Evolutionary conservation across 2,113 vertebrate genomes (phyloP), one percentile per base, ranked within the genome.

Genomic region (Trichechus manatus): DNA sequence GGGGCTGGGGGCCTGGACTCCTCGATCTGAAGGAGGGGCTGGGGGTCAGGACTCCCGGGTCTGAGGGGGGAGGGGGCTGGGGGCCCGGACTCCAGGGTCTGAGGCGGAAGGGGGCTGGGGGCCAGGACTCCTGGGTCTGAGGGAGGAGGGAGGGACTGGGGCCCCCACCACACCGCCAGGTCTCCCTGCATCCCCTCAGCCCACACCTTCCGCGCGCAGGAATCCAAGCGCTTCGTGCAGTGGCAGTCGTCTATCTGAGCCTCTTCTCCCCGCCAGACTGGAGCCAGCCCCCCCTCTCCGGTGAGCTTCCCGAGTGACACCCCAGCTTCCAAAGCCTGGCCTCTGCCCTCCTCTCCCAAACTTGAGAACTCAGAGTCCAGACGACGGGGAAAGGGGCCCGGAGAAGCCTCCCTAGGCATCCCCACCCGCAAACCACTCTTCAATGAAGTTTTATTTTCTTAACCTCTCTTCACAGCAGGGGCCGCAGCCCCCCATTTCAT

Each of bases 181-280:
- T 36, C 68, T 59, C 80, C 44, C 74, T n/a, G 33, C 86, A 39
- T 15, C 50, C 23, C 68, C 29, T 33, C 9, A 29, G 68, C 56
- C 14, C 17, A 2, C 33, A 14, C 70, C 74, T 47, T n/a, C 31
- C 98, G 96, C 96, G 85, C 39, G 93, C 98, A 99, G 99, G 99
- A 99, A 99, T 99, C 99, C 98, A 99, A 99, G 99, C 99, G 99
- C 98, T 99, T 99, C 97, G 99, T 99, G 98, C 99, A 99, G 99
- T 99, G 99, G 99, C 99, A 99, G 99, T 99, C 99, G 96, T 99
- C 99, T 98, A 99, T 99, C 99, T 99, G 99, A 99, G 98, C 99
- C 98, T 97, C 87, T 95, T 50, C 64, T 94, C 96, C 82, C 39
- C 0, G 42, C 82, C 77, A 61, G 93, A 19, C 94, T 63, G 87